phyloP scores from a whole-genome alignment of 1,140 invertebrate species.

The Mycetomoellerius zeteki region DNA sequence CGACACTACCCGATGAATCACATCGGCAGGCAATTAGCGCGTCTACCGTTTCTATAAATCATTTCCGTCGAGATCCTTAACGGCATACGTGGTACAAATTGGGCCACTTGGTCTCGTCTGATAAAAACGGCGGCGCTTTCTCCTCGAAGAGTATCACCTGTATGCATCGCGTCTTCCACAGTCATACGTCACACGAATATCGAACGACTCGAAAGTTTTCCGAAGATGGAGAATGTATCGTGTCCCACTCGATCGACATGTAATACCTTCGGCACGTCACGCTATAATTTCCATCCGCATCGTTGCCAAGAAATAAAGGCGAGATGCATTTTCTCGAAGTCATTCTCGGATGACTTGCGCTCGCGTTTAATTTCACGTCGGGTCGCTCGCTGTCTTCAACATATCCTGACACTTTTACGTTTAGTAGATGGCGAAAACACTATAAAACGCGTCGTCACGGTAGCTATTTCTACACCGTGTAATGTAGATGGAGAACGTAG shows the following conservation, averaged over 20 bases:
- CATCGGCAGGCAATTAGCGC: constrained; percentile 65
- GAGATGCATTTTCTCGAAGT: constrained; percentile 32
- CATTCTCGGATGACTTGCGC: constrained; percentile 31
- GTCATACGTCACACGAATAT: constrained; percentile 18
- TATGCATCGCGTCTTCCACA: neutral
- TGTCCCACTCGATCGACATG: neutral
- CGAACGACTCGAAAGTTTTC: constrained; percentile 6
- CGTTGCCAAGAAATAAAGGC: neutral
- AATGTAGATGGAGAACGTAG: neutral
- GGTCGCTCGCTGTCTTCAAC: neutral
- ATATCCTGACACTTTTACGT: constrained; percentile 20
- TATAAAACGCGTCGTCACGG: constrained; percentile 23
- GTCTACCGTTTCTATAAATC: constrained; percentile 72
- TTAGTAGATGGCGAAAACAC: constrained; percentile 12
- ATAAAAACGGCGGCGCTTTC: constrained; percentile 65
- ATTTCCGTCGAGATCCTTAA: constrained; percentile 50
- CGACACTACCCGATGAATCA: constrained; percentile 54
- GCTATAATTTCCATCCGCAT: constrained; percentile 11
- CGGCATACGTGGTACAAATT: constrained; percentile 43
- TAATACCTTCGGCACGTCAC: neutral
- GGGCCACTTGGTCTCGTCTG: constrained; percentile 31
- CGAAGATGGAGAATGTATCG: neutral
- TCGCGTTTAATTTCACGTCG: constrained; percentile 19
- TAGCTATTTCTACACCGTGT: neutral
- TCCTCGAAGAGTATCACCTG: constrained; percentile 55